These are phyloP conservation scores for Clarias magur DNA, from an alignment of 2,113 vertebrate genomes.

Conservation along the genomic window DNA sequence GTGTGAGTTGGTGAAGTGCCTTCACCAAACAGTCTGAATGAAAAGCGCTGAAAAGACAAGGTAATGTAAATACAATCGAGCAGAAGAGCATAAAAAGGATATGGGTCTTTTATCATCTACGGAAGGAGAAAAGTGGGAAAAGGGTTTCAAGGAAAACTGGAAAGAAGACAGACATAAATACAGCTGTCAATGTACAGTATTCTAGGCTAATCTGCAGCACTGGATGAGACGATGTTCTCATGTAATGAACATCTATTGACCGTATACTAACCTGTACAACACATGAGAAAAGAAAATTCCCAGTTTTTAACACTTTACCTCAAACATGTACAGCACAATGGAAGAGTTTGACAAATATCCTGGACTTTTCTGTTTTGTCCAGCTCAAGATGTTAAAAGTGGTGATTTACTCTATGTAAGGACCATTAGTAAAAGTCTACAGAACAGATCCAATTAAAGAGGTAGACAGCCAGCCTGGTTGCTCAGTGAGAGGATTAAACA, in stretches of 20 bases:
- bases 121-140: not conserved
- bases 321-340: not conserved
- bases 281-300: not conserved
- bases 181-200: not conserved
- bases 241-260: not conserved
- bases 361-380: not conserved
- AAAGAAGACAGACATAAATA: slow-evolving; percentile 25
- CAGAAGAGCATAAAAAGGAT: slow-evolving; percentile 46
- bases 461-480: not conserved
- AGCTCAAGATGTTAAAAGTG: not conserved
- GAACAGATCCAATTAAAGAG: slow-evolving; percentile 15
- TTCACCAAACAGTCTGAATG: slow-evolving; percentile 1
- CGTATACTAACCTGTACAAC: not conserved
- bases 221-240: not conserved
- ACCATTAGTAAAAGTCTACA: slow-evolving; percentile 8
- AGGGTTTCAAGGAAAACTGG: not conserved
- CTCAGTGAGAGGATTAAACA: slow-evolving; percentile 21
- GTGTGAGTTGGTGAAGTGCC: not conserved
- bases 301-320: not conserved
- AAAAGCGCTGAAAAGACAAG: slow-evolving; percentile 5
- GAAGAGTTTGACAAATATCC: not conserved
- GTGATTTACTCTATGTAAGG: slow-evolving; percentile 4
- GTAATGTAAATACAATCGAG: slow-evolving; percentile 46
- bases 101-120: slow-evolving; percentile 10
- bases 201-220: slow-evolving; percentile 22